Base-by-base conservation (phyloP, 2,888 invertebrate species). In the Phalangium opilio region DNA sequence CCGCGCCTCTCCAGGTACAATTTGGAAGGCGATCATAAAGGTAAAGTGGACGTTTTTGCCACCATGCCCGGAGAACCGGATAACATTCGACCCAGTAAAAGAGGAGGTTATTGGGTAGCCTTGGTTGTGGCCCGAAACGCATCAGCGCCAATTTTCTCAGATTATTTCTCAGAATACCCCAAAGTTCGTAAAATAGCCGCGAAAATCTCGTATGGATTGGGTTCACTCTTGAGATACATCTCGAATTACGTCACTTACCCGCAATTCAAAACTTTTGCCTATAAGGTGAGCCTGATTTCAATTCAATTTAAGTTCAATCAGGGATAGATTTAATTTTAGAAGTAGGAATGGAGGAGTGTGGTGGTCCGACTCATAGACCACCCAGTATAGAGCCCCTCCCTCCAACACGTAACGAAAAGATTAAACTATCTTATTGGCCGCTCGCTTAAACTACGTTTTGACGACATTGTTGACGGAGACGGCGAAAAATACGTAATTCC, bases 11-110 rank as follows among this genome's bases (percentile, higher is more conserved):
- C 8, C 55, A 70, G 70, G 60, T 83, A 84, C 64, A 73, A 84
- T 61, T 62, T 95, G 10, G 78, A 76, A 61, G 93, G 93, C 3
- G 70, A 78, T 0, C 83, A 83, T 58, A 75, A 77, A 57, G 90
- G 89, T n/a, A 70, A 75, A 53, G 67, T 72, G 3, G 89, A 90
- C 63, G 69, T 83, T 2, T 87, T 93, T 60, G 81, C 86, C 58
- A 83, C 83, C 44, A 51, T 73, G 11, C 73, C 73, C 3, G 72
- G 71, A 4, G 54, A 65, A 57, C 80, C 81, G 0, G 84, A 84
- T 66, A 83, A 82, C 59, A 68, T 79, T 32, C 50, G 59, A 38
- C 43, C 62, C 41, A 59, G 58, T 44, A 55, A 58, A 3, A 39
- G 46, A 32, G 67, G 67, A 4, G 65, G 64, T 15, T 67, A 65